A percentile compares a stretch with the other conserved stretches of the same genome.
phyloP scores from a whole-genome alignment of 2,797 vertebrate species.

The Xenops minutus region DNA sequence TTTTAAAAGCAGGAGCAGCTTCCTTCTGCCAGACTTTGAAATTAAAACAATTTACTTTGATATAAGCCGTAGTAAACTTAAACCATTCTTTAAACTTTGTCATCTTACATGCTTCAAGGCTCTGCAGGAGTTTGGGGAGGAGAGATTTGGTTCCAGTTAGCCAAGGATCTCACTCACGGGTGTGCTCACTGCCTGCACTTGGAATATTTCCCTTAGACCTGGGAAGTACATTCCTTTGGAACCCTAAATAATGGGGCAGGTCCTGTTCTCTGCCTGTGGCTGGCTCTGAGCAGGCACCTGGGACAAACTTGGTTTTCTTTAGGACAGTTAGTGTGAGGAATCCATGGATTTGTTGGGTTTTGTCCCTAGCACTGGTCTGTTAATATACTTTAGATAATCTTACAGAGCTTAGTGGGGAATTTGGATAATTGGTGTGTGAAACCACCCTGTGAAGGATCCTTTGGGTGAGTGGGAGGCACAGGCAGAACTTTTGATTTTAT shows the following conservation, averaged over 20 bases:
- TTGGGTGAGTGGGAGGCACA: not conserved
- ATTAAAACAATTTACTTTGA: not conserved
- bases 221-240: not conserved
- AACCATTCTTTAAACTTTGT: not conserved
- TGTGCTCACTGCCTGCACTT: no score
- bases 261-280: not conserved
- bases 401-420: not conserved
- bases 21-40: not conserved
- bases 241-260: accelerated
- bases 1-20: not conserved
- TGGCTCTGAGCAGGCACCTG: not conserved
- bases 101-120: not conserved
- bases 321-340: not conserved
- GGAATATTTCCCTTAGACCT: not conserved
- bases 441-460: not conserved
- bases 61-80: not conserved
- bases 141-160: not conserved
- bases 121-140: not conserved
- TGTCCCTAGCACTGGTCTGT: not conserved
- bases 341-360: not conserved
- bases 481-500: not conserved
- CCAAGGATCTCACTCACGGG: accelerated
- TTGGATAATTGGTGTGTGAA: not conserved
- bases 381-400: no score
- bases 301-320: not conserved